Conservation (phyloP, 2,888 invertebrate species). For the Callimorpha dominula region DNA sequence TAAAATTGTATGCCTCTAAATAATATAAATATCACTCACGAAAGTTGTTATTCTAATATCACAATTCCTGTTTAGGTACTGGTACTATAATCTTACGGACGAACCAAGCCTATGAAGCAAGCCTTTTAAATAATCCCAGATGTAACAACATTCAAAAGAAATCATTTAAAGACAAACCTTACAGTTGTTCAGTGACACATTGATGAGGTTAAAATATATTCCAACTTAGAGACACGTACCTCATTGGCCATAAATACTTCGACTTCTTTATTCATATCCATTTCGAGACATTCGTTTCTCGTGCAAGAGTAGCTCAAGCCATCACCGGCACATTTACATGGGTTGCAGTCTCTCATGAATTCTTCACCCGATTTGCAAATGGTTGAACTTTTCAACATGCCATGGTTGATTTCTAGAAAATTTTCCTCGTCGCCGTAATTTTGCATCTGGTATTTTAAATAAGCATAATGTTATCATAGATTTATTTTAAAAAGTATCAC, state of each 20-base stretch:
- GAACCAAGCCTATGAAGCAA: neutral
- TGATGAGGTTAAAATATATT: neutral
- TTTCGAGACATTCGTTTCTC: slow-evolving; percentile 78
- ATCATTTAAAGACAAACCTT: too few species aligned
- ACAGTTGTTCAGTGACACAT: neutral
- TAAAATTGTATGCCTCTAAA: neutral
- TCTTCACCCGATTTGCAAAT: slow-evolving; percentile 80
- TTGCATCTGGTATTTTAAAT: slow-evolving; percentile 7
- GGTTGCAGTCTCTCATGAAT: slow-evolving; percentile 84
- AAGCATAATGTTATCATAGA: neutral
- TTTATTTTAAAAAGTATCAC: neutral
- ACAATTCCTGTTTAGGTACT: neutral
- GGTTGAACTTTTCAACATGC: slow-evolving; percentile 60
- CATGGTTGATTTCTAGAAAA: slow-evolving; percentile 30
- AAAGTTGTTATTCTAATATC: neutral
- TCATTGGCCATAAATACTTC: slow-evolving; percentile 79
- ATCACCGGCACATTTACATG: slow-evolving; percentile 82
- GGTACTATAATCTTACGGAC: neutral
- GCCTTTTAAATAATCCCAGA: neutral
- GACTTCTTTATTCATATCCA: slow-evolving; percentile 68
- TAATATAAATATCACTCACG: neutral
- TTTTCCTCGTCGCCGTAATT: slow-evolving; percentile 14
- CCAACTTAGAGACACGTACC: slow-evolving; percentile 52
- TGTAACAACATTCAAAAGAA: too few species aligned
- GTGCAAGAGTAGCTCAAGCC: slow-evolving; percentile 84